Evolutionary conservation across 2,888 invertebrate genomes (phyloP), one percentile per base, ranked within the genome.

Genomic region (Cantharis rustica): DNA sequence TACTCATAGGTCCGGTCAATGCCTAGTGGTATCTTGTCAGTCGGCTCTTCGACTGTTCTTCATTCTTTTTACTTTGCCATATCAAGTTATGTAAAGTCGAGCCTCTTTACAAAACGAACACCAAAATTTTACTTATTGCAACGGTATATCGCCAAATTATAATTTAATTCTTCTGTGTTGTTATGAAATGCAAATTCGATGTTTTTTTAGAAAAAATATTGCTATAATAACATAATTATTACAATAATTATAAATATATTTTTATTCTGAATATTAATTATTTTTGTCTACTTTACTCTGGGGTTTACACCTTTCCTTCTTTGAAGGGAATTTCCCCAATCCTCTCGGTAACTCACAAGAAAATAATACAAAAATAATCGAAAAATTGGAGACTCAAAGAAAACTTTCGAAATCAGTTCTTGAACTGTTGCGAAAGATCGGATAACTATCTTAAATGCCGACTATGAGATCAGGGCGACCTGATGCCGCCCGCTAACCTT

Each of bases 1-100:
- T 82, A 84, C 86, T 81, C 79, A 20, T 66, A 17, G 80, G 78
- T 80, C 81, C 86, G 86, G 86, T 87, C 86, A 85, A 86, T 86
- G 86, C 85, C 85, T 86, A 85, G 76, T 72, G 74, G 79, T 85
- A 84, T 85, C 85, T 86, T 85, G 86, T 86, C 85, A 83, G 83
- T 80, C 79, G 78, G 78, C 78, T 81, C 82, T 83, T 80, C 81
- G 77, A 80, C 78, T 80, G 79, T 81, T 82, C 83, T 81, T 76
- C 79, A 79, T 75, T 73, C 81, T 47, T 82, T 47, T 82, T 81
- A 82, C 82, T 82, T 81, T 76, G 76, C 78, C 78, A 74, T 73
- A 72, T 78, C 75, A 76, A 79, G 79, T 79, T 79, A 79, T 79
- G 79, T 75, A 79, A 79, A 79, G 77, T 62, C 68, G 75, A 73